Conservation (phyloP, 2,888 invertebrate species). For the Cheilosia grossa region DNA sequence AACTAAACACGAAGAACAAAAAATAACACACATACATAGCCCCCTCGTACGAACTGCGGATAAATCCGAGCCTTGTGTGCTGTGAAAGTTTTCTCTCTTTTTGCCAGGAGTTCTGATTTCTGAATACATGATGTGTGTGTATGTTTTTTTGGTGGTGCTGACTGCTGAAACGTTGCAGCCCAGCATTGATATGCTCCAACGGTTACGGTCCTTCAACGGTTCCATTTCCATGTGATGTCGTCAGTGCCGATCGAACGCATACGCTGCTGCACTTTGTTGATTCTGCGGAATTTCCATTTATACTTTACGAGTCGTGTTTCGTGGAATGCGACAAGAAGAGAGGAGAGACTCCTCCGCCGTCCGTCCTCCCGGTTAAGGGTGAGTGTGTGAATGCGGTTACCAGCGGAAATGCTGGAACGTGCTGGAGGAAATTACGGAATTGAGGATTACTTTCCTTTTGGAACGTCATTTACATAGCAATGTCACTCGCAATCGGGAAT, state of each 20-base stretch:
- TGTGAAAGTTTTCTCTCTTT: background rate
- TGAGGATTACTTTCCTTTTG: conserved; percentile 24
- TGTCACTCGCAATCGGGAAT: conserved; percentile 31
- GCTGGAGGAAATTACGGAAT: conserved; percentile 59
- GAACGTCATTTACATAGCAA: conserved; percentile 45
- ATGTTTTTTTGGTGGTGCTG: background rate
- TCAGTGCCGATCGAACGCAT: conserved; percentile 14
- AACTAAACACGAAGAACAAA: conserved; percentile 10
- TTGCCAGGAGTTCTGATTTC: background rate
- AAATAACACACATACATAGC: background rate
- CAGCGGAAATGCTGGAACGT: conserved; percentile 16
- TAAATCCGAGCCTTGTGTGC: conserved; percentile 19
- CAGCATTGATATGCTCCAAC: conserved; percentile 35
- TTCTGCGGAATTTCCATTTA: conserved; percentile 41
- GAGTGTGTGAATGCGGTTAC: conserved; percentile 16
- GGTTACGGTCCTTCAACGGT: conserved; percentile 29
- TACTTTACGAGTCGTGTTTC: conserved; percentile 33
- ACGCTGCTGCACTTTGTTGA: conserved; percentile 16
- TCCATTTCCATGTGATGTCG: conserved; percentile 14
- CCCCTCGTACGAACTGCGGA: background rate
- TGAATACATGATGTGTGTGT: background rate
- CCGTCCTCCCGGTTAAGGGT: background rate
- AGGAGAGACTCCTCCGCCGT: background rate
- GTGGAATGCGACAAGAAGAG: conserved; percentile 13
- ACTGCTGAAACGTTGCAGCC: conserved; percentile 5